Conservation (phyloP, 2,797 vertebrate species). For the Rhinoraja longicauda region DNA sequence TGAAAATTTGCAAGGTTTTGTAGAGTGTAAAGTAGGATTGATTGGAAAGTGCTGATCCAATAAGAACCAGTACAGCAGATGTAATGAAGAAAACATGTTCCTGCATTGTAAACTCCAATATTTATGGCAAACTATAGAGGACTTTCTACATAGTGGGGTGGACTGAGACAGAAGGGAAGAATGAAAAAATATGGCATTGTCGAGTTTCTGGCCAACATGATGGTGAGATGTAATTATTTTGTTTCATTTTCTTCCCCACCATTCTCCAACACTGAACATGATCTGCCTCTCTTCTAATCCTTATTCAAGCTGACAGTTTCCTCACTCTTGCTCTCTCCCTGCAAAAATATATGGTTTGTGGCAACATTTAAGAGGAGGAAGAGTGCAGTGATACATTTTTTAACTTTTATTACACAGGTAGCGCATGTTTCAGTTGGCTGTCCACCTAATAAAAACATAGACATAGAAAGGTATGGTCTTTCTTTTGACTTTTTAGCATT, state of each 20-base stretch:
- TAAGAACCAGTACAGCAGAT: neutral
- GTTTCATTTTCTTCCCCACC: neutral
- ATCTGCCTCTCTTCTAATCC: neutral
- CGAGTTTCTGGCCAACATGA: neutral
- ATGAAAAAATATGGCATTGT: neutral
- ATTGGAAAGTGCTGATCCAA: neutral
- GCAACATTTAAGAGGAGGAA: neutral
- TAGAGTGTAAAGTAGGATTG: neutral
- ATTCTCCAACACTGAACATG: neutral
- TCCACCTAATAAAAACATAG: neutral
- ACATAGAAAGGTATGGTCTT: neutral
- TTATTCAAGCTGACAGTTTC: neutral
- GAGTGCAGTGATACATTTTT: neutral
- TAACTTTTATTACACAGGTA: slow-evolving; percentile 28
- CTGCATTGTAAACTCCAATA: neutral
- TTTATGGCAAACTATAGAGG: neutral
- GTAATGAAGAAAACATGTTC: neutral
- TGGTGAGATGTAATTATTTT: neutral
- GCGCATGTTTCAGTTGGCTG: slow-evolving; percentile 5
- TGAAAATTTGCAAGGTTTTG: neutral
- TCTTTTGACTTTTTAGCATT: neutral
- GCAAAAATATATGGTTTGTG: neutral
- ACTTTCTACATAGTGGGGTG: neutral
- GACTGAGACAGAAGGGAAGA: neutral
- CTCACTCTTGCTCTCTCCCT: neutral